phyloP scores from a whole-genome alignment of 2,113 vertebrate genomes.

The Antechinus stuartii region DNA sequence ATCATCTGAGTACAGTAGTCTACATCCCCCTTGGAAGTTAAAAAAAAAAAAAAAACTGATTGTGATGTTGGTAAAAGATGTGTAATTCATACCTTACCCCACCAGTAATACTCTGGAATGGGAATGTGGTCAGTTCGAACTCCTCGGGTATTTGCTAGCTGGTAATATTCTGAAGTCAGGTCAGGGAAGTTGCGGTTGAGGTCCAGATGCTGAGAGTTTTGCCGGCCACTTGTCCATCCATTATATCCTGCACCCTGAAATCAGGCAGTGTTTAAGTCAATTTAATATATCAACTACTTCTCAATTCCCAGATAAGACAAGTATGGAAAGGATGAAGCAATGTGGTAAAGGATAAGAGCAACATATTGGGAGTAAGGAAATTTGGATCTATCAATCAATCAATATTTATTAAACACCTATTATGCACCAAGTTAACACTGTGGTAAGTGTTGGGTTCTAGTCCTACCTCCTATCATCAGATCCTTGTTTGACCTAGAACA shows the following conservation, averaged over 20 bases:
- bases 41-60: background rate
- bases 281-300: background rate
- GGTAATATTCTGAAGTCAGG: conserved; percentile 92
- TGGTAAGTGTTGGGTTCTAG: background rate
- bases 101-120: conserved; percentile 95
- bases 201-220: conserved; percentile 95
- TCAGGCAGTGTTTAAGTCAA: background rate
- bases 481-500: background rate
- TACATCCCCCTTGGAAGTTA: background rate
- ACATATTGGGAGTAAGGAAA: background rate
- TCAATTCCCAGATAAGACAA: background rate
- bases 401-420: background rate
- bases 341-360: background rate
- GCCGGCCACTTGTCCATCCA: conserved; percentile 93
- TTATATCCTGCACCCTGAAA: conserved; percentile 93
- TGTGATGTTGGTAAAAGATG: background rate
- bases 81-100: conserved; percentile 91
- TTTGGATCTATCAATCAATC: background rate
- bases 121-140: conserved; percentile 91
- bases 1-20: background rate
- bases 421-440: background rate
- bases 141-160: conserved; percentile 83
- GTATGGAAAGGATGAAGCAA: background rate
- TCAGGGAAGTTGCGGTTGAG: conserved; percentile 98
- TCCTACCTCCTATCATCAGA: background rate